A percentile compares a stretch with the other conserved stretches of the same genome.
phyloP scores from a whole-genome alignment of 2,888 invertebrate species.

The Megalurothrips usitatus region DNA sequence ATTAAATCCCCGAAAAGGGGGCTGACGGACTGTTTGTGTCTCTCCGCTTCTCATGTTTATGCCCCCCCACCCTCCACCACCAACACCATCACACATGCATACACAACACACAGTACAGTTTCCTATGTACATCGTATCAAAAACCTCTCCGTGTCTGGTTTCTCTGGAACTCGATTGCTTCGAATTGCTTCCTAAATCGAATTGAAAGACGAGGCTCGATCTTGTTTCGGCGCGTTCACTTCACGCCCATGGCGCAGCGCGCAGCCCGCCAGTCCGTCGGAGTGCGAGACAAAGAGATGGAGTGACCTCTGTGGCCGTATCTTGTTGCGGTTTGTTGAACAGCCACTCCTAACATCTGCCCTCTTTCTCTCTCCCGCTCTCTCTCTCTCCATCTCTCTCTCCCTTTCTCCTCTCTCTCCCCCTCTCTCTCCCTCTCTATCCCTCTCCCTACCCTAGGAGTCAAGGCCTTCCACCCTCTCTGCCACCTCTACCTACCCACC shows the following conservation, averaged over 20 bases:
- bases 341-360: neutral
- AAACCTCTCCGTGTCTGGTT: constrained; percentile 4
- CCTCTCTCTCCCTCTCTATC: neutral
- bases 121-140: neutral
- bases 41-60: too few relatives aligned
- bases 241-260: neutral
- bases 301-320: constrained; percentile 12
- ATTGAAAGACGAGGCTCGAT: constrained; percentile 6
- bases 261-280: too few relatives aligned
- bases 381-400: neutral
- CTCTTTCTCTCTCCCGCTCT: neutral
- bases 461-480: neutral
- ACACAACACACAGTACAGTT: neutral
- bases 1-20: too few relatives aligned
- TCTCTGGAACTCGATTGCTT: neutral
- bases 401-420: neutral
- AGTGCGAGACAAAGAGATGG: neutral
- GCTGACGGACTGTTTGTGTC: too few relatives aligned
- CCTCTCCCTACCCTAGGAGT: neutral
- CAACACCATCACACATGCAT: neutral
- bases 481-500: neutral
- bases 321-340: constrained; percentile 22
- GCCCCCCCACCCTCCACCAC: neutral
- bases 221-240: neutral
- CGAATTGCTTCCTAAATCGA: neutral